A percentile compares a stretch with the other conserved stretches of the same genome.
Evolutionary conservation across 1,140 invertebrate species (phyloP).

Genomic region (Procambarus clarkii): DNA sequence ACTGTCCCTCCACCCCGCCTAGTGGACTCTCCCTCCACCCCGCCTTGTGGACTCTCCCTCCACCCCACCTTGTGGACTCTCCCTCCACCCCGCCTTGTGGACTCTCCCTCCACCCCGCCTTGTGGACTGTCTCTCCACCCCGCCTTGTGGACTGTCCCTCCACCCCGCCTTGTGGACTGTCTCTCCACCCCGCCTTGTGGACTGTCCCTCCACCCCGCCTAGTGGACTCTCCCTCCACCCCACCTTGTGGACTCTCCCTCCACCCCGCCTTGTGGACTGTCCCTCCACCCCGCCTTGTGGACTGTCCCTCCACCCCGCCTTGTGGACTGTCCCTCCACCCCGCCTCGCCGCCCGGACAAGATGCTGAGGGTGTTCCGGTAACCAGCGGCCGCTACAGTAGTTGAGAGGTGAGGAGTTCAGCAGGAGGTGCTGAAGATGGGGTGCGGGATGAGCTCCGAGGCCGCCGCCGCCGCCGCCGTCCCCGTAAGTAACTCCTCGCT

Average conservation of each 20-base stretch:
- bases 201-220: background rate
- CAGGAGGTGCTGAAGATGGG: background rate
- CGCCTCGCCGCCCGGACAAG: background rate
- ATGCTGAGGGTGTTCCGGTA: background rate
- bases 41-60: no score
- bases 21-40: no score
- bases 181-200: background rate
- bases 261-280: background rate
- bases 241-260: background rate
- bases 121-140: background rate
- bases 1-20: background rate
- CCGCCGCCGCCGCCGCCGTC: slow-evolving; percentile 7
- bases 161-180: background rate
- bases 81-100: no score
- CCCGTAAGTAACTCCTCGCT: slow-evolving; percentile 1
- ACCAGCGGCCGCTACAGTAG: background rate
- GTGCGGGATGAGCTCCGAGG: slow-evolving; percentile 40
- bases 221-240: background rate
- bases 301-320: background rate
- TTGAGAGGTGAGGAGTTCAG: background rate
- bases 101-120: background rate
- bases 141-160: background rate
- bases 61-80: no score
- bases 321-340: no score
- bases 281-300: background rate